A percentile compares a stretch with the other conserved stretches of the same genome.
These are phyloP conservation scores for Urocynchramus pylzowi DNA, from an alignment of 2,113 vertebrate species.

Conservation along the genomic window DNA sequence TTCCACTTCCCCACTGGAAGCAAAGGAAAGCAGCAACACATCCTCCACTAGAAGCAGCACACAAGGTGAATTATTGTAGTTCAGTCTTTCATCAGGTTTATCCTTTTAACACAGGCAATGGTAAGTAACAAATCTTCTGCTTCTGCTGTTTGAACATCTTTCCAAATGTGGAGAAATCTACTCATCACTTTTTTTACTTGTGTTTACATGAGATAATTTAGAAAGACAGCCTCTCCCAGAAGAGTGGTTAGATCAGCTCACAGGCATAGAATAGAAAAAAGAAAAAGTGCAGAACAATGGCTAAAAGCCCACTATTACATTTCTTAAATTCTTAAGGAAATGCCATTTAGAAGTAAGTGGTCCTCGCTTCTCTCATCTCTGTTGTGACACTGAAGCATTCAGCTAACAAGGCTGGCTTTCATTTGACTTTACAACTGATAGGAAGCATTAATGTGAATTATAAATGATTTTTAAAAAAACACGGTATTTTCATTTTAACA, in stretches of 20 bases:
- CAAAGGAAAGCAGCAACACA: neutral
- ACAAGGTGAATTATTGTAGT: neutral
- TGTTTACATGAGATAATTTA: neutral
- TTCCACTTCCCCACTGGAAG: neutral
- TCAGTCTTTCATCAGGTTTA: neutral
- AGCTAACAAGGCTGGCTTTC: neutral
- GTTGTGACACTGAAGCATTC: neutral
- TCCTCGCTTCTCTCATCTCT: neutral
- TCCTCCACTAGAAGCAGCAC: neutral
- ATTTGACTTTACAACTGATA: neutral
- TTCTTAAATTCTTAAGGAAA: neutral
- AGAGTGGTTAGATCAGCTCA: neutral
- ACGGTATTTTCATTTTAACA: neutral
- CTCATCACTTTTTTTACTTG: neutral
- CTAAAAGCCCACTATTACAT: neutral
- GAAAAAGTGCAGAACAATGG: neutral
- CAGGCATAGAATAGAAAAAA: neutral
- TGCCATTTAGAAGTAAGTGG: neutral
- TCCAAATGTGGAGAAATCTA: neutral
- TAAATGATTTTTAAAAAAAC: fast-evolving
- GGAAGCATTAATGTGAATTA: neutral
- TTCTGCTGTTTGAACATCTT: neutral
- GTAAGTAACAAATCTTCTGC: neutral
- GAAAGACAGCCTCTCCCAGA: neutral
- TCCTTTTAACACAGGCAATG: neutral